Conservation (phyloP, 2,888 invertebrate species). For the Harpalus rufipes region DNA sequence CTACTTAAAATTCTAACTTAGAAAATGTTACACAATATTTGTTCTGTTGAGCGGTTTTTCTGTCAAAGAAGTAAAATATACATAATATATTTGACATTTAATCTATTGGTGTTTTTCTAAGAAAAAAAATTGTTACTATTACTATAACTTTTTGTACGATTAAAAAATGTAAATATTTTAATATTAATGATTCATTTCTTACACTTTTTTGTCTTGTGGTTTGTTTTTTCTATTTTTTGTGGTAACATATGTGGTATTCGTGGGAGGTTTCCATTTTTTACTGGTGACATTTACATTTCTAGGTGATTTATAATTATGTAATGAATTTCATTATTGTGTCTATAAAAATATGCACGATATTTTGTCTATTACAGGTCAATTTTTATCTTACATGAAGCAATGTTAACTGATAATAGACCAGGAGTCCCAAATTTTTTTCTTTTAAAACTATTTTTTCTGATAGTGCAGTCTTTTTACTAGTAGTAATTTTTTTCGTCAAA, state of each 20-base stretch:
- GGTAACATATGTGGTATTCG: not conserved
- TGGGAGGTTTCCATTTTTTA: too few species aligned
- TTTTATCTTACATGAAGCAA: conserved; percentile 42
- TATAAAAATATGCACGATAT: not conserved
- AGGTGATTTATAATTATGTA: not conserved
- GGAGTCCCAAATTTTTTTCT: not conserved
- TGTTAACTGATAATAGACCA: conserved; percentile 6
- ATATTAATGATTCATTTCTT: conserved; percentile 15
- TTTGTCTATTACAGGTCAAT: conserved; percentile 45
- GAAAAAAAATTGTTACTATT: not conserved
- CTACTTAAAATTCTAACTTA: too few species aligned
- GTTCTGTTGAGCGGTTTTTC: too few species aligned
- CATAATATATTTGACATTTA: too few species aligned
- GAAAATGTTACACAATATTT: too few species aligned
- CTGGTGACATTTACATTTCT: too few species aligned
- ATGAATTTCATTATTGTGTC: not conserved
- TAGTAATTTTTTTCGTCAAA: conserved; percentile 6
- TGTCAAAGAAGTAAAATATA: too few species aligned
- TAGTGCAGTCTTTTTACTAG: not conserved
- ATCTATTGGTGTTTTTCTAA: not conserved
- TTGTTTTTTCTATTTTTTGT: not conserved
- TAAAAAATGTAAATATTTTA: conserved; percentile 31
- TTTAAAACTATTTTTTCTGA: not conserved
- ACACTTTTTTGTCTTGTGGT: not conserved
- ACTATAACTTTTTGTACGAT: not conserved